Conservation (phyloP, 2,797 vertebrate genomes). For the Anguilla obscura region DNA sequence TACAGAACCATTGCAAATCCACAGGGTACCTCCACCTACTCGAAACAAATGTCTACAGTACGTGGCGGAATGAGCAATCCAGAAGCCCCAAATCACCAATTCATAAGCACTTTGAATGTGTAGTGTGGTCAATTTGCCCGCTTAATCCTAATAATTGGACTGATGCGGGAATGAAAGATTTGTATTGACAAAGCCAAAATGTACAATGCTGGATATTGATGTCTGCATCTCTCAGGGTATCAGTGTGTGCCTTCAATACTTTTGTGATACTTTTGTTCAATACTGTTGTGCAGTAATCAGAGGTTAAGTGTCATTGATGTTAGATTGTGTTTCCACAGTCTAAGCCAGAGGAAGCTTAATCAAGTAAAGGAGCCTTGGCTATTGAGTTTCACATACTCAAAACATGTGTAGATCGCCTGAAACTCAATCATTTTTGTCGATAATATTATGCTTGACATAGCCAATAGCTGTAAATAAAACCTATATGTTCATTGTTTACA, state of each 20-base stretch:
- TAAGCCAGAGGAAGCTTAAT: not conserved
- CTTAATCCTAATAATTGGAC: not conserved
- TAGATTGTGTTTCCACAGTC: not conserved
- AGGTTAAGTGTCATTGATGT: constrained; percentile 11
- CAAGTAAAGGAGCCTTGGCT: not conserved
- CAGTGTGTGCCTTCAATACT: not conserved
- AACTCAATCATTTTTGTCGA: not conserved
- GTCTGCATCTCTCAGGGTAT: constrained; percentile 11
- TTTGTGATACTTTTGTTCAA: no score
- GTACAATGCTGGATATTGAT: not conserved
- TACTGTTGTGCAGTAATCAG: not conserved
- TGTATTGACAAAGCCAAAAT: not conserved
- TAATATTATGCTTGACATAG: no score
- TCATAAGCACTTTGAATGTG: not conserved
- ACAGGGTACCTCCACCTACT: not conserved
- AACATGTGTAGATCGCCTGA: not conserved
- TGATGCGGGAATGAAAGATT: not conserved
- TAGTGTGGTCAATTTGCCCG: not conserved
- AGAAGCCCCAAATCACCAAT: not conserved
- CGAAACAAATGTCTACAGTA: not conserved
- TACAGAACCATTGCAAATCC: not conserved
- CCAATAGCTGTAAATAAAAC: no score
- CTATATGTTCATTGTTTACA: no score
- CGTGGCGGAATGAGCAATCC: not conserved
- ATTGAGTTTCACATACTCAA: not conserved